Base-by-base conservation (phyloP, 1,140 invertebrate species). In the Galleria mellonella region DNA sequence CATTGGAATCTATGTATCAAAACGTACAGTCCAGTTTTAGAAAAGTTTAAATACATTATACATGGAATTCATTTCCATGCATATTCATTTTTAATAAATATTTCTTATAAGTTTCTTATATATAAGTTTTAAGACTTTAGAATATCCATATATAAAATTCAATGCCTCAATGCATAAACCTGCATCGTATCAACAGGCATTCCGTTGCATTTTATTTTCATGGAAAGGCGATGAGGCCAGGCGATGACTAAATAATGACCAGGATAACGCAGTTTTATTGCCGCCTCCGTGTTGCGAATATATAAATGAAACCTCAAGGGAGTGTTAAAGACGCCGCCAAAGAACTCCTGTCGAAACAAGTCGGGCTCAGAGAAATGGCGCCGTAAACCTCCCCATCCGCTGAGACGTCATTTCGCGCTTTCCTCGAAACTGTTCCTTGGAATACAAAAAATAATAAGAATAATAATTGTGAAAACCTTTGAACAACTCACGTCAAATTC, bases 211-310 rank as follows among this genome's bases (percentile, higher is more conserved):
- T 83, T 82, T 78, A 82, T 82, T 75, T 66, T 61, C 63, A 35
- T 44, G 43, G 56, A 44, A 46, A 51, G 61, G 54, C 57, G 60
- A 44, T 62, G 55, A 70, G 69, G 63, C 63, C 59, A 47, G 62
- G 74, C 69, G 78, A 83, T 83, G 79, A 83, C 79, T 83, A 82
- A 83, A 79, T 83, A 83, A 83, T 83, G 79, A 83, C 71, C 64
- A 60, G 79, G 75, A 79, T 83, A 83, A 83, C 79, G 75, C 79
- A 71, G 74, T 79, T 83, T 83, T 83, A 82, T 81, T 79, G 67
- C 79, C 56, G 65, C 48, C 70, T 82, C 68, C 79, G 79, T 76
- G 79, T 77, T 79, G 68, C 72, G 79, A 83, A 83, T 83, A 82
- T 82, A 83, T 82, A 83, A 82, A 83, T 83, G 70, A 78, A 84